phyloP scores from a whole-genome alignment of 2,113 vertebrate genomes.

The Tragulus kanchil region DNA sequence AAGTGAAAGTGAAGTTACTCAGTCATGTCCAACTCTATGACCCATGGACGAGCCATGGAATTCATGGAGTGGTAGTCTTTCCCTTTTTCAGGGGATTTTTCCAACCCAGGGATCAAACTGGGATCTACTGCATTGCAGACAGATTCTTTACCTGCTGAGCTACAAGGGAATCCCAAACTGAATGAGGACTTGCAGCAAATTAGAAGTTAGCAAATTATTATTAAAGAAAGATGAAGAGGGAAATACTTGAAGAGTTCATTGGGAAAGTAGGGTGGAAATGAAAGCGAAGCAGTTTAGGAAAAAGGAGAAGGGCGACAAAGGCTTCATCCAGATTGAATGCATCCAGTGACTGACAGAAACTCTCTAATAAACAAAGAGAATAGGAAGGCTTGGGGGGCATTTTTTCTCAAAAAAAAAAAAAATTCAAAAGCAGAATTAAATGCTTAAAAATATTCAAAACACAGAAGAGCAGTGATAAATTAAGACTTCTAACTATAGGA shows the following conservation, averaged over 20 bases:
- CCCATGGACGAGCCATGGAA: too few relatives aligned
- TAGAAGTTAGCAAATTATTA: conserved; percentile 22
- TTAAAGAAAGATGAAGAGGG: conserved; percentile 32
- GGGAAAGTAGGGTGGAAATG: neutral
- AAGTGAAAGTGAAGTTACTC: neutral
- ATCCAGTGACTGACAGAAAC: neutral
- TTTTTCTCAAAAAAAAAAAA: neutral
- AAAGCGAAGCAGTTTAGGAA: conserved; percentile 3
- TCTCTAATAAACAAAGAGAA: neutral
- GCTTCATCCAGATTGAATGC: neutral
- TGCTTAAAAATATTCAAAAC: conserved; percentile 11
- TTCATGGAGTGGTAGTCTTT: too few relatives aligned
- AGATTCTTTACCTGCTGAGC: too few relatives aligned
- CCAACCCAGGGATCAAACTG: too few relatives aligned
- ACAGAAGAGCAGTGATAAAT: conserved; percentile 16
- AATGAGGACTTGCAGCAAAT: conserved; percentile 34
- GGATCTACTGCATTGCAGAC: too few relatives aligned
- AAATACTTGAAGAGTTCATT: neutral
- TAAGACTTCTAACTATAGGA: neutral
- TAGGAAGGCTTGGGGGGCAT: neutral
- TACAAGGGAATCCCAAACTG: neutral
- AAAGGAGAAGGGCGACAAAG: neutral
- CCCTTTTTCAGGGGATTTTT: too few relatives aligned
- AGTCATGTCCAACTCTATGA: too few relatives aligned
- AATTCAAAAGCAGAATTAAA: conserved; percentile 19